Conservation (phyloP, 2,797 vertebrate species). For the Ptychobarbus kaznakovi region DNA sequence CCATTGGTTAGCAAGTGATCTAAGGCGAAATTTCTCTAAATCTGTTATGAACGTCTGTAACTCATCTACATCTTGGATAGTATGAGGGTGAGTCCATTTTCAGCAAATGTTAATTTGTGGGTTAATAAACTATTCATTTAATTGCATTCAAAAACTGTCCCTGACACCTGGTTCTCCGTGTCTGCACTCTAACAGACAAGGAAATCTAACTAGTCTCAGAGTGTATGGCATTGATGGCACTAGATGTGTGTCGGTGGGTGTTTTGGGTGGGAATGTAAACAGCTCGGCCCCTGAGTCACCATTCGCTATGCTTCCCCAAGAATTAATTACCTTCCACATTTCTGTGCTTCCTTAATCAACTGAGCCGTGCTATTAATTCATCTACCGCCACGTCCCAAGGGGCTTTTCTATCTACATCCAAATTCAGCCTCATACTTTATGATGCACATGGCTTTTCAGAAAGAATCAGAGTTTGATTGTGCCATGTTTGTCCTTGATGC, state of each 20-base stretch:
- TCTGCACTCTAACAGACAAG: slow-evolving; percentile 26
- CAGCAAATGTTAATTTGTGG: not conserved
- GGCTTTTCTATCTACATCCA: slow-evolving; percentile 32
- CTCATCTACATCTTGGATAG: too few relatives aligned
- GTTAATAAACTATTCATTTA: not conserved
- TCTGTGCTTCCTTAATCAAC: slow-evolving; percentile 51
- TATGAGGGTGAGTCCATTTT: not conserved
- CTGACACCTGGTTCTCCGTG: slow-evolving; percentile 6
- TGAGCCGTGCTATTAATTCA: slow-evolving; percentile 52
- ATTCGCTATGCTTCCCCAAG: slow-evolving; percentile 36
- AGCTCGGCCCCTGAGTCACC: slow-evolving; percentile 33
- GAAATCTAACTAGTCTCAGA: slow-evolving; percentile 18
- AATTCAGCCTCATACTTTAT: not conserved
- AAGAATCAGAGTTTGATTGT: not conserved
- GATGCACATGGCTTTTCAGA: not conserved
- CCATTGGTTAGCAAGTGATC: too few relatives aligned
- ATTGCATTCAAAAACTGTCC: slow-evolving; percentile 31
- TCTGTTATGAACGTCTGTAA: too few relatives aligned
- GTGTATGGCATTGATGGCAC: slow-evolving; percentile 2
- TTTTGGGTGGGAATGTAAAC: slow-evolving; percentile 37
- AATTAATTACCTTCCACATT: slow-evolving; percentile 53
- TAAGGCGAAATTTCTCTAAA: too few relatives aligned
- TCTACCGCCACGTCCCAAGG: slow-evolving; percentile 33
- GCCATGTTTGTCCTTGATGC: slow-evolving; percentile 13
- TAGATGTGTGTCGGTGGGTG: slow-evolving; percentile 1